phyloP scores from a whole-genome alignment of 2,888 invertebrate species.

The Gortyna flavago region DNA sequence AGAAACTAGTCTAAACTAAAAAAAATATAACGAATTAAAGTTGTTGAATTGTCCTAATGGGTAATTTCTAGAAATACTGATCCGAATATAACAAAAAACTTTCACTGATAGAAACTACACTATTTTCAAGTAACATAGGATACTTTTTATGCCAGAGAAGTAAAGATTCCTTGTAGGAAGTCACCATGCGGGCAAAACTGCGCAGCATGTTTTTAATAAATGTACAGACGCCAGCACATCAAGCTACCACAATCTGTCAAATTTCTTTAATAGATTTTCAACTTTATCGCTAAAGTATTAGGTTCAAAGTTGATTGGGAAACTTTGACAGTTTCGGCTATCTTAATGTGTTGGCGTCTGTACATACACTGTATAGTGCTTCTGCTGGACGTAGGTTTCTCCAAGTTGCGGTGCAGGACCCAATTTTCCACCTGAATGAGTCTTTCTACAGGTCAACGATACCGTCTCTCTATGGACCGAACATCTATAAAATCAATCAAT shows the following conservation, averaged over 20 bases:
- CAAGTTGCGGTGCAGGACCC: not conserved
- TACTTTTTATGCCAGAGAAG: not conserved
- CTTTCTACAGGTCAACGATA: not conserved
- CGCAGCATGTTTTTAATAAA: not conserved
- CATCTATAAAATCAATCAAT: slow-evolving; percentile 8
- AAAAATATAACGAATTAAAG: not conserved
- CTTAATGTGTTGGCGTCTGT: too few relatives aligned
- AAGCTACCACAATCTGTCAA: too few relatives aligned
- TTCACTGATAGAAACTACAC: not conserved
- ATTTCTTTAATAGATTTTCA: too few relatives aligned
- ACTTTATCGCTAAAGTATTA: too few relatives aligned
- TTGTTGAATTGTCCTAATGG: not conserved
- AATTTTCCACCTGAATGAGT: slow-evolving; percentile 16
- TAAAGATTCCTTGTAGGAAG: not conserved
- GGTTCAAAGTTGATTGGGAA: too few relatives aligned
- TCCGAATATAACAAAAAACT: too few relatives aligned
- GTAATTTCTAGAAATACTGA: not conserved
- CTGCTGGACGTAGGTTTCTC: not conserved
- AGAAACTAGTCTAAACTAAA: not conserved
- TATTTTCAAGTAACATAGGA: not conserved
- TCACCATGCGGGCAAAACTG: not conserved
- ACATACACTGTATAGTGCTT: not conserved
- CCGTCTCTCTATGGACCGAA: too few relatives aligned
- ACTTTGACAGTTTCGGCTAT: too few relatives aligned
- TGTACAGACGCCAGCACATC: too few relatives aligned